A percentile compares a stretch with the other conserved stretches of the same genome.
Evolutionary conservation across 2,888 invertebrate genomes (phyloP).

Genomic region (Endotricha flammealis): DNA sequence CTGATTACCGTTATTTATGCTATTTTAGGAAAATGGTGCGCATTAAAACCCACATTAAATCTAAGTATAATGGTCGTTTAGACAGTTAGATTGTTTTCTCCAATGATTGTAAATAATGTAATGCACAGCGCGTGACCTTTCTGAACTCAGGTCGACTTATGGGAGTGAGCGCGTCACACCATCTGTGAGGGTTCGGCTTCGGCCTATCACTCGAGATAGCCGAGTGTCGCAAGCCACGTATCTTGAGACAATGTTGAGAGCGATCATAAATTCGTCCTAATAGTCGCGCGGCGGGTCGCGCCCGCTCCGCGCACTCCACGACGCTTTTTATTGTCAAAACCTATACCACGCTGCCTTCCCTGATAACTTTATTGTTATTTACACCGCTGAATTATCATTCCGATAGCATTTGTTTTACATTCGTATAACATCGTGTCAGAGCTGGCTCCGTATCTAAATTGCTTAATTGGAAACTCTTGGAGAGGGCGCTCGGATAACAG

Average conservation of each 20-base stretch:
- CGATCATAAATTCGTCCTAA: conserved; percentile 62
- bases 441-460: conserved; percentile 69
- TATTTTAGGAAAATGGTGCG: too few species aligned
- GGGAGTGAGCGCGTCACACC: background rate
- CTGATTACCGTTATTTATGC: too few species aligned
- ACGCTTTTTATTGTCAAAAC: conserved; percentile 74
- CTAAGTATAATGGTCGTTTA: too few species aligned
- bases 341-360: conserved; percentile 61
- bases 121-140: background rate
- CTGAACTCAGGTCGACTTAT: background rate
- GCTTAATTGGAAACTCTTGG: conserved; percentile 73
- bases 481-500: conserved; percentile 49
- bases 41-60: too few species aligned
- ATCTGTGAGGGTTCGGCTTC: background rate
- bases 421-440: conserved; percentile 63
- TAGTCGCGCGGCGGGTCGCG: conserved; percentile 49
- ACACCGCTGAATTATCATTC: conserved; percentile 71
- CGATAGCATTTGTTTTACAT: conserved; percentile 75
- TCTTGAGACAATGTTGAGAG: conserved; percentile 28
- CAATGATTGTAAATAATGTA: too few species aligned
- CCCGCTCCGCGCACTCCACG: conserved; percentile 44
- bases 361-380: conserved; percentile 78
- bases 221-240: background rate
- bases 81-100: conserved; percentile 16
- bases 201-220: background rate